Evolutionary conservation across 2,888 invertebrate genomes (phyloP), one percentile per base, ranked within the genome.

Genomic region (Panzeria rudis): DNA sequence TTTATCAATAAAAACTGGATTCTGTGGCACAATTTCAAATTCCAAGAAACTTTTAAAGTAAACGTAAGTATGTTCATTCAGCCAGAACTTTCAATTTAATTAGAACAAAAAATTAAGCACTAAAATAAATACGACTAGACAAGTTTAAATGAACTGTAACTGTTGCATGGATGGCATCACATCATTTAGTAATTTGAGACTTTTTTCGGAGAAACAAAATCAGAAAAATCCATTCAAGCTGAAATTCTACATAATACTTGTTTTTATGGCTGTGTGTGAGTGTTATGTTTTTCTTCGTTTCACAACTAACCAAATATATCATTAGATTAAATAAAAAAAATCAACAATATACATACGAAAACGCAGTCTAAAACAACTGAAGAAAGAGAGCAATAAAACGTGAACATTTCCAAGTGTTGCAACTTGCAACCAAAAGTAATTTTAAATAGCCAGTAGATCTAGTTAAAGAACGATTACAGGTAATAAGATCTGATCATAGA

Each of bases 401-500:
- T 20, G 13, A 17, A 66, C 38, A 11, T 47, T 11, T 47, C 11
- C 13, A 32, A 54, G 15, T 56, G 25, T 17, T 77, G 38, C 25
- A 17, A 38, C 11, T 59, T 47, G 35, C 25, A n/a, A 47, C 2
- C 17, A 8, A 13, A 2, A n/a, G 11, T 15, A 52, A 6, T 75
- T 66, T 17, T 29, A 47, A 50, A 64, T n/a, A 54, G 72, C 56
- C 23, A 23, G 32, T 56, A 73, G 66, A 73, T 59, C 80, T 59
- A 66, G 72, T 72, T 72, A 72, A 78, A 69, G 69, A 69, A 69
- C 59, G 38, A 71, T 78, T 78, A 17, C 9, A 25, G 61, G 66
- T 66, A 72, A 72, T 72, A 17, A 80, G 64, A 80, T 44, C 32
- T 54, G 66, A 73, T 73, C 72, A 73, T 1, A 73, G 66, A 73